Evolutionary conservation across 2,888 invertebrate species (phyloP), one percentile per base, ranked within the genome.

Genomic region (Meiosimyza decipiens): DNA sequence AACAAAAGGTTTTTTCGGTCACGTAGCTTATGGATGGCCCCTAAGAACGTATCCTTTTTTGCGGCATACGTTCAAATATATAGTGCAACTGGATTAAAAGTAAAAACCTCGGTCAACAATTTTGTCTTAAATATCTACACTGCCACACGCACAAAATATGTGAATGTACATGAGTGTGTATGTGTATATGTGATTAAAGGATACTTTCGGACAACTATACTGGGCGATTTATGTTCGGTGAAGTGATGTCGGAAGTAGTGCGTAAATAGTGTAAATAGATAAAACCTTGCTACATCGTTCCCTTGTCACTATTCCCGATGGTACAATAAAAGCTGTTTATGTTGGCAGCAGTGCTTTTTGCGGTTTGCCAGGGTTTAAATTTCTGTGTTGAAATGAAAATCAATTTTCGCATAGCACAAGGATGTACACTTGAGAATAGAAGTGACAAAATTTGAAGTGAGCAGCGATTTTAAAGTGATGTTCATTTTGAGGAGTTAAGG

Each of bases 321-420:
- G 51, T 22, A 64, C 6, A 18, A 64, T 64, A 64, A 51, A 64
- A 28, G 50, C 64, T 64, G 28, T 28, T 51, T 51, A 51, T 22
- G 64, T 51, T 64, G 15, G 13, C 40, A n/a, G 62, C 13, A 22
- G 18, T 50, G 50, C 50, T 16, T 59, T 59, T 22, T 18, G 22
- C 59, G 13, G 13, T 16, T 16, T 59, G 59, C 13, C 16, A 49
- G 47, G 9, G 11, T 18, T 64, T 64, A 12, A 28, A 16, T 64
- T 60, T 22, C 22, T 7, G 59, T 60, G 59, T 60, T 60, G 59
- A 60, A 60, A 22, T 33, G 51, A 64, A 64, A 64, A 64, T 64
- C 64, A 51, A 64, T 64, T 64, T 51, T 28, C 16, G 15, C 6
- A 50, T 22, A 51, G 15, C 15, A 64, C 40, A 40, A 40, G 6